Evolutionary conservation across 2,888 invertebrate genomes (phyloP), one percentile per base, ranked within the genome.

Genomic region (Eudemis profundana): DNA sequence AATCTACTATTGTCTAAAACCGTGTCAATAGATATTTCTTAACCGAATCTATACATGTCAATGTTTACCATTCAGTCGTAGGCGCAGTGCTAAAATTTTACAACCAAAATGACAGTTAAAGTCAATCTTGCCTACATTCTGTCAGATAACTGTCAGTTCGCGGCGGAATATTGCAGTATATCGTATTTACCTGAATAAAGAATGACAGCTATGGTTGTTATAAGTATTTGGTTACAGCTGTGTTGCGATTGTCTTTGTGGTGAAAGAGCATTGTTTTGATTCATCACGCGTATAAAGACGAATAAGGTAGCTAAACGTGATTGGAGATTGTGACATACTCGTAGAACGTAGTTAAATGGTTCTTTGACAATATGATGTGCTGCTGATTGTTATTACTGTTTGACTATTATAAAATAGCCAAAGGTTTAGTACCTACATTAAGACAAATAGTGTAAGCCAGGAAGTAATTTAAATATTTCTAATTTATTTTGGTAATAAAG

Each of bases 51-150:
- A 56, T 29, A 27, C 29, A 44, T 44, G 17, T 44, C 44, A 44
- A 56, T 56, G 29, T 44, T 29, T 17, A 29, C 8, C 17, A 57
- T 53, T 62, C 61, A 59, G 33, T 49, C 66, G 83, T 83, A 74
- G 85, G 84, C 77, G 83, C 60, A 71, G 78, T 77, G 79, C 80
- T 85, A 82, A 84, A 85, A 79, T 76, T 83, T 85, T 77, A 84
- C 78, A 78, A 73, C 71, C 61, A 53, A 72, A 64, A 61, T 74
- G 69, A 64, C 61, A 70, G 60, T 65, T 53, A 65, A 59, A 65
- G 65, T 60, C 65, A 60, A 65, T 65, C 65, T 65, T 60, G 65
- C 53, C 65, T 46, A 65, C 65, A 65, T 65, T 65, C 65, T 65
- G 65, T 65, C 60, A 60, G 65, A 65, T 65, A 46, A 60, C 27